Conservation (phyloP, 1,140 invertebrate genomes). For the Cotesia glomerata region DNA sequence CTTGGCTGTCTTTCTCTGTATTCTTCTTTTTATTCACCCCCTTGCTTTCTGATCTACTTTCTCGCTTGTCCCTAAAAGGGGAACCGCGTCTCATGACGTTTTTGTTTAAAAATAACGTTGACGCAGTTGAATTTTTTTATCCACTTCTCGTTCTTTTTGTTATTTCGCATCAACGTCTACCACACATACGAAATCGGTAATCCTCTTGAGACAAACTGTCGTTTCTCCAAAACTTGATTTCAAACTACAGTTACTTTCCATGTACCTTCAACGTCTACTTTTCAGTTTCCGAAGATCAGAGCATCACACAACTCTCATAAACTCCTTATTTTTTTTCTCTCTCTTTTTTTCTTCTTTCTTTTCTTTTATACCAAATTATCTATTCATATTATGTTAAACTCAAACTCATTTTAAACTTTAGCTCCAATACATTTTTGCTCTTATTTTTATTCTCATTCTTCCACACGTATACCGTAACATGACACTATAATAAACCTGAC, state of each 20-base stretch:
- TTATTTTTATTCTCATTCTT: too few relatives aligned
- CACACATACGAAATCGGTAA: slow-evolving; percentile 22
- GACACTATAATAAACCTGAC: too few relatives aligned
- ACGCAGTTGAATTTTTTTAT: slow-evolving; percentile 19
- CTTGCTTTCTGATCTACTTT: slow-evolving; percentile 13
- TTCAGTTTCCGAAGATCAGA: slow-evolving; percentile 4
- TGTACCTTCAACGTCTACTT: slow-evolving; percentile 6
- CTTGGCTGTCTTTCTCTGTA: neutral
- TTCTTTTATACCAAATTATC: neutral
- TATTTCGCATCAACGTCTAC: neutral
- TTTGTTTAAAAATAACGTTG: slow-evolving; percentile 35
- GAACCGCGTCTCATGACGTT: slow-evolving; percentile 23
- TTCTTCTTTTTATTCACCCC: slow-evolving; percentile 14
- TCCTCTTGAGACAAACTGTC: slow-evolving; percentile 28
- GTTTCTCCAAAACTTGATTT: slow-evolving; percentile 31
- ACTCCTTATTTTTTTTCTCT: neutral
- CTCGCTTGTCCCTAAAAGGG: slow-evolving; percentile 15
- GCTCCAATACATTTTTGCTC: too few relatives aligned
- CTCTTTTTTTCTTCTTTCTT: neutral
- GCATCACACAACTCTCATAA: neutral
- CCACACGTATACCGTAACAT: too few relatives aligned
- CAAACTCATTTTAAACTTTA: too few relatives aligned
- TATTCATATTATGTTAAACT: too few relatives aligned
- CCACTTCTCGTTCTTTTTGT: neutral
- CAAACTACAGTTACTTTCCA: slow-evolving; percentile 22